Conservation (phyloP, 2,888 invertebrate species). For the Tortrix viridana region DNA sequence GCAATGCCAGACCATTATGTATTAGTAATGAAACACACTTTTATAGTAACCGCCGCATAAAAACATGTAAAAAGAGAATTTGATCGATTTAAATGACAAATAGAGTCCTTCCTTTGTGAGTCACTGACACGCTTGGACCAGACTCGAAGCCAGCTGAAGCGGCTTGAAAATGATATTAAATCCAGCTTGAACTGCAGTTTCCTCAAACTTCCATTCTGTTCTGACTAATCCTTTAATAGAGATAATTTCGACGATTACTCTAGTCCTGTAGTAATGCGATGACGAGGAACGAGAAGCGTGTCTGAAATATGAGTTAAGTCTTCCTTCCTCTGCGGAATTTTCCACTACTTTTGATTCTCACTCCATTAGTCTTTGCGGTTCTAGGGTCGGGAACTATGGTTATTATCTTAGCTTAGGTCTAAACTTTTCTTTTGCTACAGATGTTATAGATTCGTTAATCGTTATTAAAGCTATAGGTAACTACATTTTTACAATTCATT, state of each 20-base stretch:
- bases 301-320: conserved; percentile 35
- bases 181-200: conserved; percentile 67
- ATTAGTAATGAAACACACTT: too few relatives aligned
- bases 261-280: conserved; percentile 32
- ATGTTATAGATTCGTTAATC: too few relatives aligned
- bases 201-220: conserved; percentile 53
- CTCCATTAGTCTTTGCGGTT: neutral
- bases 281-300: conserved; percentile 33
- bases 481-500: too few relatives aligned
- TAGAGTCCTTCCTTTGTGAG: conserved; percentile 72
- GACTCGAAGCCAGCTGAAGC: conserved; percentile 54
- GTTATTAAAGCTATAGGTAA: too few relatives aligned
- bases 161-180: conserved; percentile 62
- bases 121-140: conserved; percentile 53
- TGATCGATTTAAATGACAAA: conserved; percentile 64
- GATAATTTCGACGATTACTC: conserved; percentile 34
- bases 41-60: neutral
- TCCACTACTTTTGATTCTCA: conserved; percentile 20
- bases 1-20: too few relatives aligned
- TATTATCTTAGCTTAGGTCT: too few relatives aligned
- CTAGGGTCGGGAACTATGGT: neutral
- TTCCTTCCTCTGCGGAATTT: conserved; percentile 30
- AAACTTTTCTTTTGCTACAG: too few relatives aligned
- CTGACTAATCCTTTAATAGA: conserved; percentile 50
- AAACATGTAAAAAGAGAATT: conserved; percentile 49